These are phyloP conservation scores for Anastatus disparis DNA, from an alignment of 1,140 invertebrate genomes.

Conservation along the genomic window DNA sequence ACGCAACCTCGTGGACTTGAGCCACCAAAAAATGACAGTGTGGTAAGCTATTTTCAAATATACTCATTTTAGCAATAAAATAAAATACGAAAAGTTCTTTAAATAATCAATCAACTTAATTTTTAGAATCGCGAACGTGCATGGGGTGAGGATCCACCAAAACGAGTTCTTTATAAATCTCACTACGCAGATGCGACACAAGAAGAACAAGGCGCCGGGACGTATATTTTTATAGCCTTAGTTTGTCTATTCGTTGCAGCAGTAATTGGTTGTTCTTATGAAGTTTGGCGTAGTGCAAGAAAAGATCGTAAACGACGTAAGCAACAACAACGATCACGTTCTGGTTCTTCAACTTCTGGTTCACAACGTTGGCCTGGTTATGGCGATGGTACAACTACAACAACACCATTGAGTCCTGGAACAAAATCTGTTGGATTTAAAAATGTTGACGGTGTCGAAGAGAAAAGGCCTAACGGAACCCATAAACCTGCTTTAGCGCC, in stretches of 20 bases:
- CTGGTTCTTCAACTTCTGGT: conserved; percentile 48
- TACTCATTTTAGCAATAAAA: too few species aligned
- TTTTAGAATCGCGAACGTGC: conserved; percentile 76
- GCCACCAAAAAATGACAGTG: conserved; percentile 74
- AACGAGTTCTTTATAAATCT: conserved; percentile 77
- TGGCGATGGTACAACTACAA: conserved; percentile 44
- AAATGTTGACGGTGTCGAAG: conserved; percentile 55
- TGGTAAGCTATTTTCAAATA: conserved; percentile 63
- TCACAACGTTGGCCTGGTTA: conserved; percentile 61
- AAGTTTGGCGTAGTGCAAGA: conserved; percentile 69
- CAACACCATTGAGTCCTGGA: conserved; percentile 22
- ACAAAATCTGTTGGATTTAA: conserved; percentile 60
- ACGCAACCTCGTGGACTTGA: conserved; percentile 70
- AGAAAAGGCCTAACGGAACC: conserved; percentile 62
- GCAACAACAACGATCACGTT: conserved; percentile 63
- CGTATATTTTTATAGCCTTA: conserved; percentile 78
- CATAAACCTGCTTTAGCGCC: conserved; percentile 48
- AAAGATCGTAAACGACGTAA: conserved; percentile 67
- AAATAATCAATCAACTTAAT: too few species aligned
- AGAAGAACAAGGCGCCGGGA: conserved; percentile 79
- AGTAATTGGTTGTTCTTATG: conserved; percentile 72
- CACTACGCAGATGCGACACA: conserved; percentile 76
- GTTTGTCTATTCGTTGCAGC: conserved; percentile 76
- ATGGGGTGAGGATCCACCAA: conserved; percentile 84
- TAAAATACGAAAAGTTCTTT: too few species aligned